phyloP scores from a whole-genome alignment of 2,113 vertebrate genomes.

The Noturus placidus region DNA sequence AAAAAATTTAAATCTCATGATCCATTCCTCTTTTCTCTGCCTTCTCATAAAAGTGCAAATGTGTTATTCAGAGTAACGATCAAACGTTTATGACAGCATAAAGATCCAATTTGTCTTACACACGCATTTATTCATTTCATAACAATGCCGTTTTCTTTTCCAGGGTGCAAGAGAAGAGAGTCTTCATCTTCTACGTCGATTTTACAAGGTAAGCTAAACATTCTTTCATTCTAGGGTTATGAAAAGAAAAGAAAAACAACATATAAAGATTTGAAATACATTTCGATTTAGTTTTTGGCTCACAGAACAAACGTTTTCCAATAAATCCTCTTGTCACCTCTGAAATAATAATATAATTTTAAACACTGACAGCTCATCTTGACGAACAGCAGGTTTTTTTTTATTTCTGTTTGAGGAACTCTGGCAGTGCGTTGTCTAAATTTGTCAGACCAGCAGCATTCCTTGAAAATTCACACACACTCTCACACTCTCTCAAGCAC shows the following conservation, averaged over 20 bases:
- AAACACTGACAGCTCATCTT: not conserved
- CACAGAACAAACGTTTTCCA: not conserved
- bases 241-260: not conserved
- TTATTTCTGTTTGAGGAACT: slow-evolving; percentile 13
- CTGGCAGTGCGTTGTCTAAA: slow-evolving; percentile 18
- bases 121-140: not conserved
- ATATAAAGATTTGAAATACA: not conserved
- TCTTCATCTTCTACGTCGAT: slow-evolving; percentile 86
- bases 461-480: not conserved
- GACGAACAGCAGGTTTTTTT: not conserved
- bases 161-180: slow-evolving; percentile 96
- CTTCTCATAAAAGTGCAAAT: not conserved
- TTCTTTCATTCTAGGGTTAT: not conserved
- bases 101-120: not conserved
- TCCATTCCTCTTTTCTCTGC: not conserved
- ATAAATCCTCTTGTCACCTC: not conserved
- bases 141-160: slow-evolving; percentile 38
- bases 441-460: not conserved
- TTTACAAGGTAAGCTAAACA: slow-evolving; percentile 83
- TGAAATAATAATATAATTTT: not conserved
- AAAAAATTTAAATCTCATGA: not conserved
- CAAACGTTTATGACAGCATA: not conserved
- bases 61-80: not conserved
- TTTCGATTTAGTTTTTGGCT: not conserved
- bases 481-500: not conserved